These are phyloP conservation scores for Gila robusta DNA, from an alignment of 2,797 vertebrate genomes.

Conservation along the genomic window DNA sequence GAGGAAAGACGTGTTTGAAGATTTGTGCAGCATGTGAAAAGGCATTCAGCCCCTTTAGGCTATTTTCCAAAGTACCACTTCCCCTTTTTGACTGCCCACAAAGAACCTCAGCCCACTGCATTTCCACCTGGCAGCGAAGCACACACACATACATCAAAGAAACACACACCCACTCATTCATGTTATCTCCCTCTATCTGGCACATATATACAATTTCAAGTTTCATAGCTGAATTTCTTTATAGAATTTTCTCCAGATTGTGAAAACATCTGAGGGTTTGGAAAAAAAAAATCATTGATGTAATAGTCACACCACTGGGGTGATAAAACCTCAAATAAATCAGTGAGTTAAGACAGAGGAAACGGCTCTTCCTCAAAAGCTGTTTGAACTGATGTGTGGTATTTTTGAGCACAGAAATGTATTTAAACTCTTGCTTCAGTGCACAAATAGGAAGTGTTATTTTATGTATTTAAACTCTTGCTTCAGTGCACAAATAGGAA, in stretches of 20 bases:
- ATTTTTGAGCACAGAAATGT: constrained; percentile 55
- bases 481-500: constrained; percentile 62
- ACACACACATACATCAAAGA: constrained; percentile 36
- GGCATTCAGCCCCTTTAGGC: constrained; percentile 30
- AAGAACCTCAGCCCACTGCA: constrained; percentile 41
- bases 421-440: constrained; percentile 57
- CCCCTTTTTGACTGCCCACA: constrained; percentile 57
- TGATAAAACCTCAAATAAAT: constrained; percentile 69
- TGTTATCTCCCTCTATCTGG: constrained; percentile 29
- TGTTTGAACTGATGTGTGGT: constrained; percentile 67
- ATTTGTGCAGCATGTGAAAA: constrained; percentile 22
- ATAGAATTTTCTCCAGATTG: constrained; percentile 38
- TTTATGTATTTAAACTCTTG: constrained; percentile 59
- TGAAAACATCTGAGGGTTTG: constrained; percentile 45
- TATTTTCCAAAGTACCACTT: constrained; percentile 51
- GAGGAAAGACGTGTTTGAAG: constrained; percentile 21
- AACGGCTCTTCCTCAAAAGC: constrained; percentile 78
- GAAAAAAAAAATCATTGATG: constrained; percentile 46
- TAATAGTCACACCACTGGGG: constrained; percentile 48
- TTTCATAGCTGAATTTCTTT: constrained; percentile 32
- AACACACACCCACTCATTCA: constrained; percentile 42
- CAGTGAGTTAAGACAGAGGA: constrained; percentile 77
- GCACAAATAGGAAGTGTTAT: constrained; percentile 63
- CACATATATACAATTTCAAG: constrained; percentile 5
- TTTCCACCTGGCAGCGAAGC: constrained; percentile 56